Evolutionary conservation across 2,797 vertebrate genomes (phyloP), one percentile per base, ranked within the genome.

Genomic region (Coendou prehensilis): DNA sequence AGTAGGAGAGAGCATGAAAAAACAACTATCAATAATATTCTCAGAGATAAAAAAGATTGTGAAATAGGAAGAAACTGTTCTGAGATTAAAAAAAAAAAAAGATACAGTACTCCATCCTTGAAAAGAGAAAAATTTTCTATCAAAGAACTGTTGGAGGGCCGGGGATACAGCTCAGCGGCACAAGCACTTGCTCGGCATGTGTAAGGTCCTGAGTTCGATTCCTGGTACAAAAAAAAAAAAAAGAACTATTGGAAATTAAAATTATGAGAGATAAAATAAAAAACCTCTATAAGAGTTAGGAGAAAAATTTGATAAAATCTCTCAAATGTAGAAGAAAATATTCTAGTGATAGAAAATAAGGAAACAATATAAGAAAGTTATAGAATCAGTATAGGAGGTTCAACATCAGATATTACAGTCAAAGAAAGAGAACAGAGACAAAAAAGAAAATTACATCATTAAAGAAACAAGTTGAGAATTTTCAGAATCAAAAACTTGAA

Each of bases 181-280:
- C 37, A 41, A 41, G 37, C 37, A 41, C 37, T 41, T 41, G 37
- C 37, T 41, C 37, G 37, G 37, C 37, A 41, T 41, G 37, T 41
- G 37, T 41, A 41, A 41, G 37, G 37, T 41, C 37, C 37, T 41
- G 37, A 41, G 37, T 41, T 41, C 37, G 37, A 41, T 41, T 41
- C 37, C 37, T 41, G 37, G 37, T 41, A 41, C 37, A 2, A 41
- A 41, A 41, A 41, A 41, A 41, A 41, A 41, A 41, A 41, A 41
- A n/a, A n/a, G 20, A 90, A 59, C 57, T 81, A n/a, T 45, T 67
- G 23, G 57, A 57, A 64, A 28, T 87, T 90, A 33, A 96, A 93
- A 81, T 41, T 69, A 28, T 57, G 64, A 59, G 76, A 75, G 20
- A 56, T 20, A 37, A 81, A 86, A 79, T 84, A 22, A 73, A 73